Evolutionary conservation across 2,113 vertebrate genomes (phyloP).

Genomic region (Gallinago paraguaiae): DNA sequence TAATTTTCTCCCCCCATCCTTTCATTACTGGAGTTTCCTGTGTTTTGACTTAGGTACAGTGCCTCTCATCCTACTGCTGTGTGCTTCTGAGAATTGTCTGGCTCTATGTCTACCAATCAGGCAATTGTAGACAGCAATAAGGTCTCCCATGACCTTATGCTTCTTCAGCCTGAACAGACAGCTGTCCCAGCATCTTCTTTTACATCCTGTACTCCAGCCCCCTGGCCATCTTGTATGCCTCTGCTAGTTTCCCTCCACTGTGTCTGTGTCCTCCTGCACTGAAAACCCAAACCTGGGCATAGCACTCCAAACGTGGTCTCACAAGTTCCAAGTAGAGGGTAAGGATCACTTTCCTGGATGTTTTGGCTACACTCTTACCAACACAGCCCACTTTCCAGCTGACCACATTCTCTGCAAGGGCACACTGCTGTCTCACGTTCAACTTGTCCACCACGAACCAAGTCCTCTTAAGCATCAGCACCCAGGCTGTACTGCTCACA

Average conservation of each 20-base stretch:
- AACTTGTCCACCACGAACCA: neutral
- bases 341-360: neutral
- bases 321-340: neutral
- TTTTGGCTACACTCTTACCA: neutral
- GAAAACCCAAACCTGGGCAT: neutral
- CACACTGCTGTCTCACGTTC: neutral
- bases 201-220: neutral
- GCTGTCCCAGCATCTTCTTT: neutral
- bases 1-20: neutral
- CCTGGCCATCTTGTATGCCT: neutral
- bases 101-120: neutral
- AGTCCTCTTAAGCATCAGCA: neutral
- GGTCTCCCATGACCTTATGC: neutral
- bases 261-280: neutral
- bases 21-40: neutral
- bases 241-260: neutral
- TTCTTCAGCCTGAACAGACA: neutral
- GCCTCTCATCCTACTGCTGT: neutral
- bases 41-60: neutral
- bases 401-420: neutral
- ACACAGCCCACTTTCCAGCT: neutral
- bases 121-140: neutral
- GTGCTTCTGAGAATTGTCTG: neutral
- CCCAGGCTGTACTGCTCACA: neutral
- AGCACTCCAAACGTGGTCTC: no score